Conservation (phyloP, 2,888 invertebrate species). For the Hemicrepidius hirtus region DNA sequence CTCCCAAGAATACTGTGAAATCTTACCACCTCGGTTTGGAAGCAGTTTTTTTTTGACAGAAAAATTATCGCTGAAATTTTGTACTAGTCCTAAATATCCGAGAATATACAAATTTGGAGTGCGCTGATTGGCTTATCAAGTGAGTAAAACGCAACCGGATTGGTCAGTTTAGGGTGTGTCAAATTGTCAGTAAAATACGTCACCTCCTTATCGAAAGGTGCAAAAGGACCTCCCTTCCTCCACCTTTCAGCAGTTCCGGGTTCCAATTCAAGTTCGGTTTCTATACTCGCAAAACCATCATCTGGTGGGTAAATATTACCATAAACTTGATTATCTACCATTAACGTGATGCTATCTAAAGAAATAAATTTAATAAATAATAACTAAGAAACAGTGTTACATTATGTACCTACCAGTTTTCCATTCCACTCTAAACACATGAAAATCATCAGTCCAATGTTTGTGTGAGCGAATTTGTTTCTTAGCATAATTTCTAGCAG, state of each 20-base stretch:
- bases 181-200: conserved; percentile 19
- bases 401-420: conserved; percentile 68
- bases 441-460: conserved; percentile 74
- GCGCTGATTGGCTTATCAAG: too few species aligned
- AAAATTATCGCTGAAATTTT: too few species aligned
- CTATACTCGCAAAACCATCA: conserved; percentile 66
- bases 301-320: conserved; percentile 69
- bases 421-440: conserved; percentile 77
- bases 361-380: conserved; percentile 30
- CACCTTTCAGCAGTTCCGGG: conserved; percentile 74
- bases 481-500: conserved; percentile 64
- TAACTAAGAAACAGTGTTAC: background rate
- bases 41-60: too few species aligned
- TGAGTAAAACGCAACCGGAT: too few species aligned
- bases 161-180: too few species aligned
- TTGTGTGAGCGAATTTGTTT: conserved; percentile 53
- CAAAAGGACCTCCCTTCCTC: conserved; percentile 76
- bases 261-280: conserved; percentile 55
- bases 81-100: too few species aligned
- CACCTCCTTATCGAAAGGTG: conserved; percentile 86
- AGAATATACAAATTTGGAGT: too few species aligned
- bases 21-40: too few species aligned
- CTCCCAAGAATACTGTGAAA: too few species aligned
- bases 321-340: conserved; percentile 74
- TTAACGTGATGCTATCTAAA: conserved; percentile 73